Percentiles rank a stretch among this genome's conserved stretches.
These are phyloP conservation scores for Bagarius yarrelli DNA, from an alignment of 2,113 vertebrate species.

Conservation along the genomic window DNA sequence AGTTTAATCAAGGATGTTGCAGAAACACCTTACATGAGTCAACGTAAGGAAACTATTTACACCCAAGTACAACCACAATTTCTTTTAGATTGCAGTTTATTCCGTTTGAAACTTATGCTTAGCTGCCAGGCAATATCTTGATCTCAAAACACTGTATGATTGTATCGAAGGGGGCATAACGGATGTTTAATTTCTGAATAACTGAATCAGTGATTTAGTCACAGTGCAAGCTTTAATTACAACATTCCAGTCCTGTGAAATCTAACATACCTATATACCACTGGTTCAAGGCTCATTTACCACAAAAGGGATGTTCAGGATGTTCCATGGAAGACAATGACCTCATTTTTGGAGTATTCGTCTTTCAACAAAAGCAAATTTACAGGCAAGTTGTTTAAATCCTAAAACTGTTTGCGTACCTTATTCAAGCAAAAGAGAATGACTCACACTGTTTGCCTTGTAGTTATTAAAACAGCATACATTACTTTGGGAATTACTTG, in stretches of 20 bases:
- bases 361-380: conserved; percentile 54
- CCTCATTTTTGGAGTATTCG: conserved; percentile 63
- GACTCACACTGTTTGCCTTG: conserved; percentile 17
- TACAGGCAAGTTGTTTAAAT: not conserved
- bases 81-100: not conserved
- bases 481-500: conserved; percentile 40
- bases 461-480: conserved; percentile 16
- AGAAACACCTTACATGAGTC: not conserved
- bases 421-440: conserved; percentile 12
- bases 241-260: conserved; percentile 71
- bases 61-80: conserved; percentile 18
- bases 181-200: conserved; percentile 31
- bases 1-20: not conserved
- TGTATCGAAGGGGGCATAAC: not conserved
- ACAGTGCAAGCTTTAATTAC: conserved; percentile 62
- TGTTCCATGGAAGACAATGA: conserved; percentile 69
- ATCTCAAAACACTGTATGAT: conserved; percentile 15
- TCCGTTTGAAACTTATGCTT: conserved; percentile 2
- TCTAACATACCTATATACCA: conserved; percentile 68
- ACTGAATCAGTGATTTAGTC: conserved; percentile 51
- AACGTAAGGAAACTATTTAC: conserved; percentile 21
- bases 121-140: conserved; percentile 12
- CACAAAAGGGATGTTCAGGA: conserved; percentile 67
- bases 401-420: not conserved
- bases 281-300: conserved; percentile 57